A percentile compares a stretch with the other conserved stretches of the same genome.
Conservation (phyloP, 2,113 vertebrate genomes). For the Aleadryas rufinucha region DNA sequence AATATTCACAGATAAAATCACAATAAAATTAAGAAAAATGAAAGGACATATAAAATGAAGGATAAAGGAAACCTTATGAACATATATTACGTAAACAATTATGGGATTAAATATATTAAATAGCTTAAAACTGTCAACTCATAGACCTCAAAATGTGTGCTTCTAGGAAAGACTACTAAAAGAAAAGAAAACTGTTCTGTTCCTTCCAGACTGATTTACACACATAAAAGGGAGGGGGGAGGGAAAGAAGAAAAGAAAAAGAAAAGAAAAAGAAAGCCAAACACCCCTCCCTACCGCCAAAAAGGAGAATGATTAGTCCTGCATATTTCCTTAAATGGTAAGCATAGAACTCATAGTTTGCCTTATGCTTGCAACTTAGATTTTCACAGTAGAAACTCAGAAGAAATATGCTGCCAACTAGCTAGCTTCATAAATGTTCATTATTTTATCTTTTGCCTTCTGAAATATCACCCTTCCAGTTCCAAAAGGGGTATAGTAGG, state of each 20-base stretch:
- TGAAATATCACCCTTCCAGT: background rate
- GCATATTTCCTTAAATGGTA: background rate
- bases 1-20: background rate
- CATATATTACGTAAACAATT: background rate
- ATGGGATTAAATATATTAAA: background rate
- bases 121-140: background rate
- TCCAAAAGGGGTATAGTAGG: background rate
- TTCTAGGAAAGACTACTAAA: background rate
- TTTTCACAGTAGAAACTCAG: background rate
- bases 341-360: background rate
- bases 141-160: background rate
- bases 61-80: background rate
- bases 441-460: background rate
- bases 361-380: background rate
- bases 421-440: background rate
- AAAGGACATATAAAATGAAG: background rate
- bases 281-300: rapidly evolving
- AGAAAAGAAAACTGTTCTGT: background rate
- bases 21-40: background rate
- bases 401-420: background rate
- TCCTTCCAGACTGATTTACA: background rate
- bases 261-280: background rate
- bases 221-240: background rate
- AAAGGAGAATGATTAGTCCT: background rate
- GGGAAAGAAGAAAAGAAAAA: background rate